A percentile compares a stretch with the other conserved stretches of the same genome.
Evolutionary conservation across 2,113 vertebrate species (phyloP).

Genomic region (Bubalus kerabau): DNA sequence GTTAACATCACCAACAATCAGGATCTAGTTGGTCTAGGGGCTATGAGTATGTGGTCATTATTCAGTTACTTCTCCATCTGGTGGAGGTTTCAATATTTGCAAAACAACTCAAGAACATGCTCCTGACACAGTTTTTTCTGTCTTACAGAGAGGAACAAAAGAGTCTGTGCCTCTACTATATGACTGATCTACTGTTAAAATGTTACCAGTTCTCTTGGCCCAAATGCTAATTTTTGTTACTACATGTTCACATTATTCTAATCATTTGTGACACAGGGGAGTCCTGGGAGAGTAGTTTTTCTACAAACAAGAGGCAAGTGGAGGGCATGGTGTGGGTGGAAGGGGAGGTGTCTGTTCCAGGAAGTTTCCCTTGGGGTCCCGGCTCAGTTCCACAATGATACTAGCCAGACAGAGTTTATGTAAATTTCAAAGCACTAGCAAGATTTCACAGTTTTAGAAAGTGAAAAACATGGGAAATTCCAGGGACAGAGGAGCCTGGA

Average conservation of each 20-base stretch:
- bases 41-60: background rate
- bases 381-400: background rate
- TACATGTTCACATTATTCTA: background rate
- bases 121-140: background rate
- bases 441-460: background rate
- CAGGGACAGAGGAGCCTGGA: background rate
- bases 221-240: background rate
- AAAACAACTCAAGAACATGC: background rate
- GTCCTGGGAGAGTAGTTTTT: background rate
- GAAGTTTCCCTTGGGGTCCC: background rate
- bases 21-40: background rate
- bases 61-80: background rate
- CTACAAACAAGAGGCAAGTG: background rate
- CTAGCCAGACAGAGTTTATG: background rate
- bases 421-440: background rate
- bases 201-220: background rate
- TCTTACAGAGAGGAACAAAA: background rate
- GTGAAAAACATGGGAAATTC: background rate
- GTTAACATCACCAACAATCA: background rate
- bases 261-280: background rate
- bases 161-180: background rate
- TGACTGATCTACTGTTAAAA: background rate
- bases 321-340: background rate
- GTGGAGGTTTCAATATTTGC: background rate
- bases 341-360: background rate